Conservation (phyloP, 2,797 vertebrate species). For the Pseudochirops corinnae region DNA sequence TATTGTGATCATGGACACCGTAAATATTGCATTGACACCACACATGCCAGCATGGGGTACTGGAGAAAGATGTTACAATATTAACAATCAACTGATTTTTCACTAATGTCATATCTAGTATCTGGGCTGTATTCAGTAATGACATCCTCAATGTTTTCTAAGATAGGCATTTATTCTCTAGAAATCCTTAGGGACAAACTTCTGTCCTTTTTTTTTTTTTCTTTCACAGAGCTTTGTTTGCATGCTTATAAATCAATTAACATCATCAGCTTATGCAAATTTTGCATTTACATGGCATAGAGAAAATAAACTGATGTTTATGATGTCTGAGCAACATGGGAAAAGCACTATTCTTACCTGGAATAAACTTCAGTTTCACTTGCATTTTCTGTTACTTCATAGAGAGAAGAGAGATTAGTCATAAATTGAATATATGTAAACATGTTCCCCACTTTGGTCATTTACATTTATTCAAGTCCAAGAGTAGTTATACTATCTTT, state of each 20-base stretch:
- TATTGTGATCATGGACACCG: too few species aligned
- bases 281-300: constrained; percentile 68
- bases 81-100: constrained; percentile 84
- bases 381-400: neutral
- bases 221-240: constrained; percentile 73
- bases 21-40: too few species aligned
- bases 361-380: neutral
- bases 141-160: constrained; percentile 77
- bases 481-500: neutral
- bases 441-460: neutral
- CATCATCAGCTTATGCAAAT: constrained; percentile 77
- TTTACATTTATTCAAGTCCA: neutral
- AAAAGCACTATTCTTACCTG: neutral
- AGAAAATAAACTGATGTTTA: constrained; percentile 70
- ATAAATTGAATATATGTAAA: neutral
- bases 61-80: constrained; percentile 83
- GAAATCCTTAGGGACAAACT: constrained; percentile 65
- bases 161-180: constrained; percentile 74
- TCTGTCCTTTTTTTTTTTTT: constrained; percentile 74
- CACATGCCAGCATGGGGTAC: constrained; percentile 52
- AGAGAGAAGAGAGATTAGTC: neutral
- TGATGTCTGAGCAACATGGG: constrained; percentile 56
- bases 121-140: constrained; percentile 70
- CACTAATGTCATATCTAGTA: constrained; percentile 80
- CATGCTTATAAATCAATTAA: constrained; percentile 80